phyloP scores from a whole-genome alignment of 2,888 invertebrate genomes.

The Patella depressa region DNA sequence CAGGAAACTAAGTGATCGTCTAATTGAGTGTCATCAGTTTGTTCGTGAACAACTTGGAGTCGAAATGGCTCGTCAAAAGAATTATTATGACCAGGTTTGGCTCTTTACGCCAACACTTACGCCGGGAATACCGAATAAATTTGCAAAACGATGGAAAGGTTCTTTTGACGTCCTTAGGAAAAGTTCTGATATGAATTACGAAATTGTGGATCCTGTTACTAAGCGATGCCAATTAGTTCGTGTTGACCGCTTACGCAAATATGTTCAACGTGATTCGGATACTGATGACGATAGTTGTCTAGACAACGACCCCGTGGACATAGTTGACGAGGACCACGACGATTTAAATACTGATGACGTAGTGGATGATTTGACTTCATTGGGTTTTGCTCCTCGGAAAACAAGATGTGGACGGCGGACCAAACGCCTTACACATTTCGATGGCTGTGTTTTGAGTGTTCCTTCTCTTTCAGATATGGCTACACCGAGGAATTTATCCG shows the following conservation, averaged over 20 bases:
- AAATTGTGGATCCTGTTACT: not conserved
- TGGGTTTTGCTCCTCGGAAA: no score
- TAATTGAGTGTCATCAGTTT: not conserved
- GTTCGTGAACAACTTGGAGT: not conserved
- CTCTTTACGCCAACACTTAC: not conserved
- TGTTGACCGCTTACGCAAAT: not conserved
- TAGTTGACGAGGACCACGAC: no score
- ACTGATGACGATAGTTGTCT: not conserved
- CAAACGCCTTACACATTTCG: not conserved
- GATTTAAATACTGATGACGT: no score
- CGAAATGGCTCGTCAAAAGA: not conserved
- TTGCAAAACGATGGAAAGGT: slow-evolving; percentile 20
- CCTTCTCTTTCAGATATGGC: not conserved
- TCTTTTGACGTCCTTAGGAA: slow-evolving; percentile 16
- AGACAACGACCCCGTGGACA: not conserved
- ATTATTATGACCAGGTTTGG: slow-evolving; percentile 12
- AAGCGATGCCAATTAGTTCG: not conserved
- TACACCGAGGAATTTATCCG: not conserved
- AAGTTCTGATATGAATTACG: slow-evolving; percentile 12
- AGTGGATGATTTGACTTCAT: no score
- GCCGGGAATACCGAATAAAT: slow-evolving; percentile 14
- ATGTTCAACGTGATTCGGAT: not conserved
- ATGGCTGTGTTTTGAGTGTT: not conserved
- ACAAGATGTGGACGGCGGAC: not conserved
- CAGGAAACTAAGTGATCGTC: not conserved